Evolutionary conservation across 2,888 invertebrate genomes (phyloP).

Genomic region (Plebejus melissa): DNA sequence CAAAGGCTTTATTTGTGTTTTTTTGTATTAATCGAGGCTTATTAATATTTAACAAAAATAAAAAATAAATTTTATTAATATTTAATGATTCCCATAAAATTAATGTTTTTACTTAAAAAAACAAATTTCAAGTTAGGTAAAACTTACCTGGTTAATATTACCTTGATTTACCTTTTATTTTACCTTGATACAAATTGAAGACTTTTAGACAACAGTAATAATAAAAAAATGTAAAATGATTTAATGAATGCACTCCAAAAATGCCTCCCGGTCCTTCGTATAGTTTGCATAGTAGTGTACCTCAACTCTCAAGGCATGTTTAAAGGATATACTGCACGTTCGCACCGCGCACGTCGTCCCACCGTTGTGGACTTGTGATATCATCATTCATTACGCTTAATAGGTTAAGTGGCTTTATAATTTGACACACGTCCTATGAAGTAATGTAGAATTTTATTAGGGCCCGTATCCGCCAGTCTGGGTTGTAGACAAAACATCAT

Average conservation of each 20-base stretch:
- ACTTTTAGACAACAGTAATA: background rate
- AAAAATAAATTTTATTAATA: too few relatives aligned
- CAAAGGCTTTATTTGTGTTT: too few relatives aligned
- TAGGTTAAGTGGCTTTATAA: conserved; percentile 68
- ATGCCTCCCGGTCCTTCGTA: conserved; percentile 53
- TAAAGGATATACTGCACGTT: conserved; percentile 27
- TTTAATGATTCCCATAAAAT: too few relatives aligned
- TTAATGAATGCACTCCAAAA: conserved; percentile 35
- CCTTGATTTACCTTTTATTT: too few relatives aligned
- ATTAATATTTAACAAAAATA: too few relatives aligned
- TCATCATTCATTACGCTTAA: conserved; percentile 61
- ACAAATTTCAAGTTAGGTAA: too few relatives aligned
- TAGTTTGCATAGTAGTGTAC: conserved; percentile 35
- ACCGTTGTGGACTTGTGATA: conserved; percentile 60
- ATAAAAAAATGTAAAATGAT: background rate
- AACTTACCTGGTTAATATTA: too few relatives aligned
- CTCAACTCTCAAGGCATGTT: background rate
- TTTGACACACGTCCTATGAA: conserved; percentile 39
- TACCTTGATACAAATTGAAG: background rate
- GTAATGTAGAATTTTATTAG: background rate
- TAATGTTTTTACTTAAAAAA: too few relatives aligned
- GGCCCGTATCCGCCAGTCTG: background rate
- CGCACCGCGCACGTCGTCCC: conserved; percentile 61
- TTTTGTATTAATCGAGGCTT: too few relatives aligned
- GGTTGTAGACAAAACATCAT: background rate